Evolutionary conservation across 1,140 invertebrate species (phyloP).

Genomic region (Geopemphigus sp.): DNA sequence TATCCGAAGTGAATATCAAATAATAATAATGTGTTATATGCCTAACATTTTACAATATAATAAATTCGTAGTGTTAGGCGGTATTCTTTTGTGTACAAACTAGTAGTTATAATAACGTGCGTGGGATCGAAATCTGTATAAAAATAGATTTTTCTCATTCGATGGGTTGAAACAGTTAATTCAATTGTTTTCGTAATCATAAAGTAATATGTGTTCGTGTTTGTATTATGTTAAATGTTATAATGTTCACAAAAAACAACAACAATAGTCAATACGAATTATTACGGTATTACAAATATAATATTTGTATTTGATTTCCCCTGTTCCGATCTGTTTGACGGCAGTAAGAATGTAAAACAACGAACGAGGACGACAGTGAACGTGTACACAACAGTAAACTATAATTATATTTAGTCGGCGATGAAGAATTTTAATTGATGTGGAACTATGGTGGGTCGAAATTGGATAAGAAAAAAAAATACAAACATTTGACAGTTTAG

Average conservation of each 20-base stretch:
- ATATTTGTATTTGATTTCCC: neutral
- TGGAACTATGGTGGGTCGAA: neutral
- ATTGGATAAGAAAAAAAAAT: neutral
- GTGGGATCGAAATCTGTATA: neutral
- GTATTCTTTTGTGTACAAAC: neutral
- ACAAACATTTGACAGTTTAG: conserved; percentile 10
- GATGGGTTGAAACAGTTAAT: neutral
- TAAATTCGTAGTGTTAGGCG: neutral
- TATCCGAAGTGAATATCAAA: neutral
- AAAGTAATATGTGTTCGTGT: neutral
- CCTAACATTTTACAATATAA: neutral
- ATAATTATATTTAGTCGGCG: neutral
- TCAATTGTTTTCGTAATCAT: conserved; percentile 2
- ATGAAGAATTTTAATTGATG: conserved; percentile 36
- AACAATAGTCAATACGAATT: too few species aligned
- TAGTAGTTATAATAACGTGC: neutral
- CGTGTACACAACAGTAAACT: neutral
- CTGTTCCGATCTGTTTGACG: neutral
- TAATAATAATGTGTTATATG: neutral
- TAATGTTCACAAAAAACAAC: too few species aligned
- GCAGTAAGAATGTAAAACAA: too few species aligned
- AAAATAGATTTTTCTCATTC: neutral
- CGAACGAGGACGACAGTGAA: too few species aligned
- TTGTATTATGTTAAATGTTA: too few species aligned
- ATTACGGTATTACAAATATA: neutral